Evolutionary conservation across 2,113 vertebrate genomes (phyloP).

Genomic region (Platichthys flesus): DNA sequence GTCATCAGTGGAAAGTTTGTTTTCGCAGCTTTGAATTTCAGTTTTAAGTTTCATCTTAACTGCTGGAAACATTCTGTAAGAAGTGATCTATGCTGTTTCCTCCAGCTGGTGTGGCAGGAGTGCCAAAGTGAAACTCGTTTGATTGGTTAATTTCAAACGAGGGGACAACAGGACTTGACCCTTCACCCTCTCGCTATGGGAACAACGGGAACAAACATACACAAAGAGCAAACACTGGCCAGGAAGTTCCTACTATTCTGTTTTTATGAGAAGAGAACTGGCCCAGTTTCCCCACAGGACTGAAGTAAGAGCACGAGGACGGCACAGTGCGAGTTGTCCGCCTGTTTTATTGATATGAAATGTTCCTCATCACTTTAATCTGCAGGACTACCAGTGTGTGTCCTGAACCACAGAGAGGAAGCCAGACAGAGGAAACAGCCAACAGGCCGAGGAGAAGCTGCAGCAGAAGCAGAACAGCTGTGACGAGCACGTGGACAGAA

Average conservation of each 20-base stretch:
- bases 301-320: conserved; percentile 4
- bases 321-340: not conserved
- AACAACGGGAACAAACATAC: conserved; percentile 55
- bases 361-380: not conserved
- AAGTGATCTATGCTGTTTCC: not conserved
- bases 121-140: not conserved
- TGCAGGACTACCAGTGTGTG: not conserved
- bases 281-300: not conserved
- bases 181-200: conserved; percentile 36
- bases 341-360: not conserved
- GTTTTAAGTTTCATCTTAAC: not conserved
- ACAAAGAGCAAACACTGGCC: conserved; percentile 11
- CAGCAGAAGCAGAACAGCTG: conserved; percentile 29
- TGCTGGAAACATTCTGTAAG: not conserved
- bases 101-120: not conserved
- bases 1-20: conserved; percentile 5
- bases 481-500: not conserved
- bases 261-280: conserved; percentile 27
- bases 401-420: conserved; percentile 36
- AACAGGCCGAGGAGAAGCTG: not conserved
- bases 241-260: conserved; percentile 60
- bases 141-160: conserved; percentile 42
- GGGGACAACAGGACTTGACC: conserved; percentile 54
- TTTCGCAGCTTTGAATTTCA: conserved; percentile 20
- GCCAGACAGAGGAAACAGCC: conserved; percentile 37